A percentile compares a stretch with the other conserved stretches of the same genome.
Evolutionary conservation across 92 coral and sea anemone species (phyloP).

Genomic region (Actinostola sp.): DNA sequence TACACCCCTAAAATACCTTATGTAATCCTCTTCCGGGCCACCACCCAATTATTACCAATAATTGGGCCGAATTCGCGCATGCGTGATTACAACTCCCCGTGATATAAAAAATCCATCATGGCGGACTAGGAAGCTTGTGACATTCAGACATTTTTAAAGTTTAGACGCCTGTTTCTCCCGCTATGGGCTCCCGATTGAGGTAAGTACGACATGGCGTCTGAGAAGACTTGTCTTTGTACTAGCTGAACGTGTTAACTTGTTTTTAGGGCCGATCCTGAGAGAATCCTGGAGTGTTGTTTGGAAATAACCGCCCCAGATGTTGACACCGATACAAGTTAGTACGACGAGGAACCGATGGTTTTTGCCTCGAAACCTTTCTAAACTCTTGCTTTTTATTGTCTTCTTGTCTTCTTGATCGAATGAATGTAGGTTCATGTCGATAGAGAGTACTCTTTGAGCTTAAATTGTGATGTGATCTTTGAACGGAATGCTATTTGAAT

Average conservation of each 20-base stretch:
- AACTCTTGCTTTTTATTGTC: background rate
- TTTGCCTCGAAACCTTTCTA: background rate
- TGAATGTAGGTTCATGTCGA: background rate
- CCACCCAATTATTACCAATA: slow-evolving; percentile 18
- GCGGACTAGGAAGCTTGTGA: slow-evolving; percentile 42
- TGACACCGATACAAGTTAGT: slow-evolving; percentile 39
- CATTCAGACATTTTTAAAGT: slow-evolving; percentile 10
- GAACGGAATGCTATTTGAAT: slow-evolving; percentile 4
- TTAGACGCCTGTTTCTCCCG: slow-evolving; percentile 21
- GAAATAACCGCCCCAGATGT: slow-evolving; percentile 84
- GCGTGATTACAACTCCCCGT: background rate
- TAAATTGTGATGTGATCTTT: background rate
- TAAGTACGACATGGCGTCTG: slow-evolving; percentile 11
- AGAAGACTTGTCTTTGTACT: background rate
- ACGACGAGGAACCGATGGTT: background rate
- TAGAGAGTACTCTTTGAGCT: background rate
- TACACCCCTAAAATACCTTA: slow-evolving; percentile 8
- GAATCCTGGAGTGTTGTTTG: slow-evolving; percentile 85
- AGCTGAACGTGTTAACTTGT: background rate
- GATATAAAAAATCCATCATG: slow-evolving; percentile 39
- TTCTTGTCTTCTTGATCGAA: background rate
- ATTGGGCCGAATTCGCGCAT: slow-evolving; percentile 32
- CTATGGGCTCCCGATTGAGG: slow-evolving; percentile 98
- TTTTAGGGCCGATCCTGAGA: slow-evolving; percentile 80
- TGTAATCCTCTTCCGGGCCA: slow-evolving; percentile 33